Base-by-base conservation (phyloP, 1,140 invertebrate species). In the Brachionus angularis region DNA sequence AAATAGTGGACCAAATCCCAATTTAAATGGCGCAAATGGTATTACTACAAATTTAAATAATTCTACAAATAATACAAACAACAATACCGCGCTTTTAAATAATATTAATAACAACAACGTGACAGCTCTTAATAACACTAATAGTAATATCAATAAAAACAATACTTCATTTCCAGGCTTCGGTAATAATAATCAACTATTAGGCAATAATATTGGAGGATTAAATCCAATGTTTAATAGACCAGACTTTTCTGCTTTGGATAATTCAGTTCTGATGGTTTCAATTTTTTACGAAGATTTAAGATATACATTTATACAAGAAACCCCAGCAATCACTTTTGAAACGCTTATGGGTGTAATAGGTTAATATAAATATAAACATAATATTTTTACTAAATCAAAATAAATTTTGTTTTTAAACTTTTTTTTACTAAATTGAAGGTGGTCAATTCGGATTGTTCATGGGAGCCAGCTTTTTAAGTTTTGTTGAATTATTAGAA, bases 401-500 rank as follows among this genome's bases (percentile, higher is more conserved):
- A 34, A 34, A 34, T 34, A 34, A 34, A 34, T 34, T 34, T 34
- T 12, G 12, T 5, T n/a, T n/a, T n/a, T n/a, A n/a, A n/a, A n/a
- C n/a, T n/a, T n/a, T n/a, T n/a, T n/a, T n/a, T n/a, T n/a, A n/a
- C n/a, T n/a, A n/a, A n/a, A n/a, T n/a, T n/a, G 12, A 34, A 34
- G 33, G 39, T 14, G 39, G 39, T 42, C 39, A 42, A 42, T 42
- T 42, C 16, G 39, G 39, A 3, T n/a, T 42, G 39, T 42, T 14
- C 16, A 7, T 42, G 4, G 39, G 39, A 5, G 39, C 39, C 16
- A 42, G 39, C 16, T 67, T 67, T 50, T 46, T 67, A 10, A 67
- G 62, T 23, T 67, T 67, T 67, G 62, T 34, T 3, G 62, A 67
- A 50, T 31, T 67, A 46, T 0, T 67, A 16, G 62, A 67, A n/a